Conservation (phyloP, 2,888 invertebrate genomes). For the Amiota communis region DNA sequence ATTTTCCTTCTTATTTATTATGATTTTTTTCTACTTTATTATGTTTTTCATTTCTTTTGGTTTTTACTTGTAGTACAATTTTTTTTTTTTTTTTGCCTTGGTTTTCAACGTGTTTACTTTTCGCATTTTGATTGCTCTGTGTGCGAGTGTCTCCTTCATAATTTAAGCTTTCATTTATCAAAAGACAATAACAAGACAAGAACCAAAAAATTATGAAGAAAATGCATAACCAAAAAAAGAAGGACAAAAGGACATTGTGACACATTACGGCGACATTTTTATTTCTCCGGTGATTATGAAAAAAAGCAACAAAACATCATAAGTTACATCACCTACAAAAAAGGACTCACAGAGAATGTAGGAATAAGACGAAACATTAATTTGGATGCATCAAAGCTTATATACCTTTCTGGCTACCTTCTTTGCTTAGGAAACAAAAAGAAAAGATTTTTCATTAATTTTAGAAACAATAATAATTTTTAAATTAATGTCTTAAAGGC, state of each 20-base stretch:
- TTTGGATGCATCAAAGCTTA: too few relatives aligned
- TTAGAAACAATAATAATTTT: too few relatives aligned
- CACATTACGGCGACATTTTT: conserved; percentile 25
- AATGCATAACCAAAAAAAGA: not conserved
- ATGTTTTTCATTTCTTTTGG: conserved; percentile 43
- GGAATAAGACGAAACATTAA: too few relatives aligned
- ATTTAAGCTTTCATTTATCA: conserved; percentile 50
- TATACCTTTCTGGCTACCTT: too few relatives aligned
- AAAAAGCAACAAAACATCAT: not conserved
- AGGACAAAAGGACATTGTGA: not conserved
- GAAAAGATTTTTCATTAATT: too few relatives aligned
- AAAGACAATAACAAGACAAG: conserved; percentile 7
- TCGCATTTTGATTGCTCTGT: conserved; percentile 49
- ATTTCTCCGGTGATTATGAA: conserved; percentile 16
- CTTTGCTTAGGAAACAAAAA: too few relatives aligned
- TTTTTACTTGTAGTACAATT: conserved; percentile 33
- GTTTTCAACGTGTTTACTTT: conserved; percentile 34
- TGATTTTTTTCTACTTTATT: conserved; percentile 42
- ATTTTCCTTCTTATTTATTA: conserved; percentile 24
- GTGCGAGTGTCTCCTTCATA: conserved; percentile 53
- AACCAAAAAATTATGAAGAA: not conserved
- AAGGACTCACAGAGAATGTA: too few relatives aligned
- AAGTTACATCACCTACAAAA: too few relatives aligned
- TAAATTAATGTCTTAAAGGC: too few relatives aligned
- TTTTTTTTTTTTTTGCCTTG: conserved; percentile 32